Base-by-base conservation (phyloP, 2,888 invertebrate genomes). In the Dasypolia templi region DNA sequence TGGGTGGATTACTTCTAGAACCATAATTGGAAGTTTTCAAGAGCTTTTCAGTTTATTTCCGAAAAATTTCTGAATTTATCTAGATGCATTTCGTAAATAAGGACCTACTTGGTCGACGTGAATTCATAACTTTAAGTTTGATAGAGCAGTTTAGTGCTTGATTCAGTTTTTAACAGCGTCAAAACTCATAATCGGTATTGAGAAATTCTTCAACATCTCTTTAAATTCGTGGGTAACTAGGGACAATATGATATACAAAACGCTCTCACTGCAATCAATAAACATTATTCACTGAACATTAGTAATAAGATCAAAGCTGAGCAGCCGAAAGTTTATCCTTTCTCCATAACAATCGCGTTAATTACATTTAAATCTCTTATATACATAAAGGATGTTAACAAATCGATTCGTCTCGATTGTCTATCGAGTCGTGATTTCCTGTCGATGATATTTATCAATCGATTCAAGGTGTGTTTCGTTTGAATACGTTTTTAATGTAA, bases 401-500 rank as follows among this genome's bases (percentile, higher is more conserved):
- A 91, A 91, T 91, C 89, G 87, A 92, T 92, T 92, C 88, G 91
- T 85, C 80, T 87, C 90, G 91, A 89, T 90, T 89, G 89, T 91
- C 89, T 89, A 88, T 87, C 84, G 84, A 87, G 86, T 90, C 92
- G 93, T 92, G 93, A 91, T 91, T 91, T 92, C 92, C 92, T 91
- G 87, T 89, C 87, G 89, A 82, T 84, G 85, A 85, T 85, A 77
- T 84, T 86, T 87, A 83, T 89, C 86, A 87, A 86, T 85, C 76
- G 84, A 85, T 85, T 89, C 88, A 89, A 89, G 85, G 86, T 86
- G 80, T 39, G 85, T 86, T 88, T 84, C 85, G 85, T 88, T 89
- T 88, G 86, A 85, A 83, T 85, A 84, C 75, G 82, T 82, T 81
- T 82, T 86, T 76, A 77, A 79, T 77, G 74, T 73, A 72, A 77